Base-by-base conservation (phyloP, 2,888 invertebrate genomes). In the Clivina fossor region DNA sequence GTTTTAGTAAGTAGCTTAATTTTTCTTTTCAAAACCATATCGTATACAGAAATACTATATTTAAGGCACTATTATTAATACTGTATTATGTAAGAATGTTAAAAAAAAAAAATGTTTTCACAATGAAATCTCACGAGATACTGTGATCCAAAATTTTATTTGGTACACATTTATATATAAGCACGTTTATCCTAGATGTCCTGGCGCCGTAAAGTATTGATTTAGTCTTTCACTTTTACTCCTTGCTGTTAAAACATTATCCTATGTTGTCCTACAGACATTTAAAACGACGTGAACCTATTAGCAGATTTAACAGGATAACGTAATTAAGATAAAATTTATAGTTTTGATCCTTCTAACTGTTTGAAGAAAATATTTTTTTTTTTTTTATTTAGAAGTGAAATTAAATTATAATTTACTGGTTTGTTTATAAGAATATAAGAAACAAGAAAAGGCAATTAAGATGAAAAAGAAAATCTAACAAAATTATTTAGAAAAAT, bases 121-220 rank as follows among this genome's bases (percentile, higher is more conserved):
- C n/a, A 8, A 24, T 51, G 51, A 41, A 32, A 19, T 28, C 40
- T 26, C 5, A 7, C n/a, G 11, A 8, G 18, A 16, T 11, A 50
- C 50, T 50, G 19, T 40, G 19, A 5, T 40, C 22, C n/a, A n/a
- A n/a, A n/a, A n/a, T n/a, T n/a, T n/a, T n/a, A n/a, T n/a, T 30
- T 30, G 30, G 30, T n/a, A n/a, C n/a, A 30, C 2, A 30, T 11
- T 13, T 30, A 9, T 3, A 9, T 30, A 2, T 13, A 11, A 2
- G 3, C 30, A 11, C 2, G 9, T 4, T 13, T 13, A 4, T 4
- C 9, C 15, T 19, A 51, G 51, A 38, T 16, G 8, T 32, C 24
- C 50, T 43, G 37, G 46, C 44, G 46, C 53, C 38, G 15, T 7
- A 3, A 11, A 8, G 32, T 54, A 54, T 54, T 46, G 46, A 44